Percentiles rank a stretch among this genome's conserved stretches.
Conservation (phyloP, 2,797 vertebrate genomes). For the Sylvilagus floridanus region DNA sequence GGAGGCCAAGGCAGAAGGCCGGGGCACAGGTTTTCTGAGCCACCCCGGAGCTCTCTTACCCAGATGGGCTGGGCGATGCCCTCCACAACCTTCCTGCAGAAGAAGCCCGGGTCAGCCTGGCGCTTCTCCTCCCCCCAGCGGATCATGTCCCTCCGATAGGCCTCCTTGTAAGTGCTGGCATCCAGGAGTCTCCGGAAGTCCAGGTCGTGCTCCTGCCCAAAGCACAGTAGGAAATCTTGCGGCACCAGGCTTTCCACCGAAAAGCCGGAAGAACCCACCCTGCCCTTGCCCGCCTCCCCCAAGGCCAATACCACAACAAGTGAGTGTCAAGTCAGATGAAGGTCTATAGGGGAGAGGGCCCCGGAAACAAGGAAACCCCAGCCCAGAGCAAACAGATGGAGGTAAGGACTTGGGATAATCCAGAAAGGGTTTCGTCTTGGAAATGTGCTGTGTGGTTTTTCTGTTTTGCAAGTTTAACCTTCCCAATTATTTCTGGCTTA, state of each 20-base stretch:
- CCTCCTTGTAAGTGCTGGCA: constrained; percentile 93
- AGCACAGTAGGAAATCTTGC: background rate
- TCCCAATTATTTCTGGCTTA: constrained; percentile 62
- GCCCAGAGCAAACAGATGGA: background rate
- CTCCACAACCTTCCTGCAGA: constrained; percentile 91
- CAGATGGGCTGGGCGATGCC: constrained; percentile 90
- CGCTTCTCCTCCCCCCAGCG: constrained; percentile 93
- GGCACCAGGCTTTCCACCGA: background rate
- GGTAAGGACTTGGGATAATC: background rate
- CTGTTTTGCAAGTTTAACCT: constrained; percentile 25
- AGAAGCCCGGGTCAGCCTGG: constrained; percentile 91
- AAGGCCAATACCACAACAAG: accelerated
- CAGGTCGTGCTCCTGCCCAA: constrained; percentile 91
- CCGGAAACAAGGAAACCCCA: background rate
- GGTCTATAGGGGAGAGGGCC: background rate
- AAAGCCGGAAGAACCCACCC: background rate
- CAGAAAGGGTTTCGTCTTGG: background rate
- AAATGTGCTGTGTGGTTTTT: constrained; percentile 13
- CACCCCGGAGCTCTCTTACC: constrained; percentile 86
- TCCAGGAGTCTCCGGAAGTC: constrained; percentile 92
- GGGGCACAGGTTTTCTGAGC: background rate
- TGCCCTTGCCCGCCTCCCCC: accelerated
- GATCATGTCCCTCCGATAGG: constrained; percentile 93
- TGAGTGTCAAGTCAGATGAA: background rate
- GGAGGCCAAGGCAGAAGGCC: accelerated